Conservation (phyloP, 2,113 vertebrate genomes). For the Petroica traversi region DNA sequence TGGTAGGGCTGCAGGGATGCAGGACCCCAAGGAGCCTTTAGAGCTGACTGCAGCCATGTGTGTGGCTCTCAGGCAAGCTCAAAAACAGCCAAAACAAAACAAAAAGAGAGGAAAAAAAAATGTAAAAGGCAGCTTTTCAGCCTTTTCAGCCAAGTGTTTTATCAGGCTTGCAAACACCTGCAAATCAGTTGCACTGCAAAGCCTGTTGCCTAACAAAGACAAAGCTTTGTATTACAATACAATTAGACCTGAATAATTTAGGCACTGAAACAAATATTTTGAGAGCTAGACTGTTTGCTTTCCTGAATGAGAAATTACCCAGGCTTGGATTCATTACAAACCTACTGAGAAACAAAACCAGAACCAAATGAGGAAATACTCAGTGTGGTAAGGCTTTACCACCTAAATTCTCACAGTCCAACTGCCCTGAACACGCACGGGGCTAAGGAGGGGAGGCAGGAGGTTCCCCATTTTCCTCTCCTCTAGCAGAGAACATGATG, state of each 20-base stretch:
- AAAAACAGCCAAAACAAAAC: neutral
- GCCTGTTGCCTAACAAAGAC: neutral
- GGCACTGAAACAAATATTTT: slow-evolving; percentile 9
- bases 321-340: neutral
- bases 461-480: neutral
- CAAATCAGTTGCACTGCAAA: neutral
- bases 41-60: neutral
- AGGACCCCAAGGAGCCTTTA: neutral
- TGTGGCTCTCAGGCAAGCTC: neutral
- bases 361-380: neutral
- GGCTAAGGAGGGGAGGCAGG: neutral
- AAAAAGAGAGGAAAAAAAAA: neutral
- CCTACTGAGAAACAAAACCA: neutral
- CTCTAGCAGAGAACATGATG: accelerated
- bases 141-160: neutral
- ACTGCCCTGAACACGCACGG: accelerated
- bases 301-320: neutral
- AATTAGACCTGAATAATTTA: slow-evolving; percentile 52
- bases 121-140: neutral
- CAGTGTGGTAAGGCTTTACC: neutral
- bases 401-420: neutral
- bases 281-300: neutral
- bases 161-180: slow-evolving; percentile 36
- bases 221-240: slow-evolving; percentile 31
- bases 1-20: accelerated